Base-by-base conservation (phyloP, 1,140 invertebrate species). In the Temnothorax longispinosus region DNA sequence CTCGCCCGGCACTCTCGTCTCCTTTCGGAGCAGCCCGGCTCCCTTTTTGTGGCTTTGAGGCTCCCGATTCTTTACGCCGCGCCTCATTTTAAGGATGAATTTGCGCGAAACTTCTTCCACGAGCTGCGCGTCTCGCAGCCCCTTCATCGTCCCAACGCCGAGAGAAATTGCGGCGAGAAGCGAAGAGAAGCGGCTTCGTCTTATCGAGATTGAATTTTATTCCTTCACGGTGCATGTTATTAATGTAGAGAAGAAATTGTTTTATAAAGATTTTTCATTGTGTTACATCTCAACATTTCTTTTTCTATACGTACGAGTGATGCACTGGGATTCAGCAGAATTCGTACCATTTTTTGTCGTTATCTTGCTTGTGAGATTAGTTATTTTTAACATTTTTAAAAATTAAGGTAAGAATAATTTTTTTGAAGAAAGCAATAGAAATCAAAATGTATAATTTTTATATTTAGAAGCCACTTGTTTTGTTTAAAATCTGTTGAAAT, bases 191-290 rank as follows among this genome's bases (percentile, higher is more conserved):
- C 69, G 80, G 41, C 41, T 84, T 84, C 69, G 69, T 74, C 80
- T 84, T 74, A 84, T 84, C 80, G 69, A 84, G 69, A 84, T 84
- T 84, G 80, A 84, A 84, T 84, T 84, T 84, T 74, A 84, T 74
- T 84, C 41, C 80, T 74, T 47, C 44, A 60, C 62, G 38, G 80
- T 74, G 50, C 54, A 50, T 74, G 44, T 74, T 84, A 84, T 84
- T 84, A 84, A 84, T 74, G 47, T 50, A 50, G 69, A 60, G 67
- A 27, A 62, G 54, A 74, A 74, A 84, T 84, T 74, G 41, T 84
- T 84, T 84, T 84, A 47, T 74, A 50, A 60, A 11, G 44, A 58
- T 84, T 74, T 82, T 72, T 38, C 15, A 58, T 32, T 38, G 27
- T 32, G 27, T 47, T 74, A 35, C 8, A 18, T 60, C 11, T 84